Evolutionary conservation across 2,888 invertebrate genomes (phyloP).

Genomic region (Helicoverpa assulta): DNA sequence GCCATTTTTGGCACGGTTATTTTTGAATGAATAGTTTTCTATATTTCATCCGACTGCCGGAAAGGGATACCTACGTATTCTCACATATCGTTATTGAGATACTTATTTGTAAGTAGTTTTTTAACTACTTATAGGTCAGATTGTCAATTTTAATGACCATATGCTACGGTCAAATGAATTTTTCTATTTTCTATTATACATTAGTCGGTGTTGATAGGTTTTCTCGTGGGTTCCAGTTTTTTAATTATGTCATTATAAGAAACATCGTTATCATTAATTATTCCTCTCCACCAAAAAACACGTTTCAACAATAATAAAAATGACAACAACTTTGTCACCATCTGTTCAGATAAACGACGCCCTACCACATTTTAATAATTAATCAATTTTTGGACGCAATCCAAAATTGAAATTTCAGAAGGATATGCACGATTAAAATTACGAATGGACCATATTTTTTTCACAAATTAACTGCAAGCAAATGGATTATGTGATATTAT

Average conservation of each 20-base stretch:
- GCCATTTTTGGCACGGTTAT: too few relatives aligned
- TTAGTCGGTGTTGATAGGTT: neutral
- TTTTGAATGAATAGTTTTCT: too few relatives aligned
- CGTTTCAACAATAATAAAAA: constrained; percentile 17
- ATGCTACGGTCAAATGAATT: too few relatives aligned
- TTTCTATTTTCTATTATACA: too few relatives aligned
- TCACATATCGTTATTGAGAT: too few relatives aligned
- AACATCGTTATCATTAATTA: constrained; percentile 4
- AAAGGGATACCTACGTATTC: too few relatives aligned
- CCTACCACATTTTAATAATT: constrained; percentile 43
- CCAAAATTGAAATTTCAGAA: constrained; percentile 48
- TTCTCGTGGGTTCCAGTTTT: neutral
- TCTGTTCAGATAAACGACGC: constrained; percentile 33
- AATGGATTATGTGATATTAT: constrained; percentile 14
- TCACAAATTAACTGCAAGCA: constrained; percentile 28
- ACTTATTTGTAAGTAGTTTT: too few relatives aligned
- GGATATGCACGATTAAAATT: constrained; percentile 34
- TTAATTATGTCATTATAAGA: neutral
- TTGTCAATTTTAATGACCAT: too few relatives aligned
- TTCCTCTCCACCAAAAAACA: neutral
- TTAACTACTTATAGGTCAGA: too few relatives aligned
- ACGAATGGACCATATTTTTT: constrained; percentile 27
- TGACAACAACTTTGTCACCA: constrained; percentile 31
- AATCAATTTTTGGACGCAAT: constrained; percentile 56
- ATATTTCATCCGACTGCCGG: too few relatives aligned